Evolutionary conservation across 2,888 invertebrate species (phyloP).

Genomic region (Leuctra nigra): DNA sequence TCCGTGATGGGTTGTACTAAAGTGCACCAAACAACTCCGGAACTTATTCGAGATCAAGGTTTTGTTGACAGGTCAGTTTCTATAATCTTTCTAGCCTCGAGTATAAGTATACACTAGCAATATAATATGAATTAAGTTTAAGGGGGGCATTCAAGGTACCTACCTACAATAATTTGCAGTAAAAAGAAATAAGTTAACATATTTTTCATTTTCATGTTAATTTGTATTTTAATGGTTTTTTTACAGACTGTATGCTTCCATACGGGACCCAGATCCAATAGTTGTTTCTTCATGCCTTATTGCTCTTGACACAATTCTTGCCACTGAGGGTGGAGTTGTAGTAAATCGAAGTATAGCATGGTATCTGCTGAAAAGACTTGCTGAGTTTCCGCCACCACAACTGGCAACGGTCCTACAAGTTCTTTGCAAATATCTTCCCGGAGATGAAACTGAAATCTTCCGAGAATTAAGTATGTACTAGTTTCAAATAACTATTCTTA

Average conservation of each 20-base stretch:
- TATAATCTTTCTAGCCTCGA: too few relatives aligned
- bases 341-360: constrained; percentile 26
- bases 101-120: too few relatives aligned
- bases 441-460: constrained; percentile 28
- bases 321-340: constrained; percentile 28
- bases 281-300: constrained; percentile 26
- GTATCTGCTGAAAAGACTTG: constrained; percentile 25
- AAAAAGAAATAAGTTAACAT: too few relatives aligned
- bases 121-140: too few relatives aligned
- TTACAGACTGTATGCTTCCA: constrained; percentile 25
- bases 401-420: constrained; percentile 29
- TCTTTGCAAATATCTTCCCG: constrained; percentile 27
- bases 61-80: constrained; percentile 25
- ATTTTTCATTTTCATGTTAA: too few relatives aligned
- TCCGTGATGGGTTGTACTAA: constrained; percentile 24
- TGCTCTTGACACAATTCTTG: constrained; percentile 27
- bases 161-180: too few relatives aligned
- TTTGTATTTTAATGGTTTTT: constrained; percentile 12
- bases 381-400: constrained; percentile 27
- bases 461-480: constrained; percentile 25
- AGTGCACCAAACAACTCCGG: constrained; percentile 14
- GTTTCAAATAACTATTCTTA: too few relatives aligned
- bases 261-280: constrained; percentile 26
- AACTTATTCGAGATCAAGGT: constrained; percentile 22
- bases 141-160: too few relatives aligned